Percentiles rank a stretch among this genome's conserved stretches.
These are phyloP conservation scores for Conops quadrifasciatus DNA, from an alignment of 2,888 invertebrate species.

Conservation along the genomic window DNA sequence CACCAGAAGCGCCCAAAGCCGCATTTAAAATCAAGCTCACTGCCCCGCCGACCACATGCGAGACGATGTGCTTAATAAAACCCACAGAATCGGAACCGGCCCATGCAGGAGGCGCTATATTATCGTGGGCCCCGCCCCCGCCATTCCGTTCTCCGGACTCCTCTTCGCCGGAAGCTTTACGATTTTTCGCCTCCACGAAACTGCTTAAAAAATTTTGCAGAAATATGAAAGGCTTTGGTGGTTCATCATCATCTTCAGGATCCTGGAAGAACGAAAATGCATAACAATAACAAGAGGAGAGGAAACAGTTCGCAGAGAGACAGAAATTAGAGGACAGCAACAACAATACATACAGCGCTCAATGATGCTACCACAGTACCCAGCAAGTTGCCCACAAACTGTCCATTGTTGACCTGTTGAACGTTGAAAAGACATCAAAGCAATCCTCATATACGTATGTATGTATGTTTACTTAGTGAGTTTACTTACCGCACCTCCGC, in stretches of 20 bases:
- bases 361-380: constrained; percentile 63
- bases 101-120: constrained; percentile 9
- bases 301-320: constrained; percentile 10
- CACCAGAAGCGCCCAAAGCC: constrained; percentile 60
- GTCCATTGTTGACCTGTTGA: constrained; percentile 61
- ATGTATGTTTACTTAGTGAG: constrained; percentile 43
- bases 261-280: constrained; percentile 51
- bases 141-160: constrained; percentile 49
- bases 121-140: background rate
- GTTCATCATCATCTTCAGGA: constrained; percentile 62
- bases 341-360: constrained; percentile 61
- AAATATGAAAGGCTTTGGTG: constrained; percentile 59
- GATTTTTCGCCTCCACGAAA: constrained; percentile 58
- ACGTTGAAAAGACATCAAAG: constrained; percentile 5
- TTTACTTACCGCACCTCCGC: constrained; percentile 62
- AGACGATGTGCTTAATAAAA: constrained; percentile 61
- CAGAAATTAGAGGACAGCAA: constrained; percentile 12
- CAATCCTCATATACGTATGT: background rate
- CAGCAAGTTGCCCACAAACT: constrained; percentile 63
- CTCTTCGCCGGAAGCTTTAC: constrained; percentile 47
- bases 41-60: constrained; percentile 59
- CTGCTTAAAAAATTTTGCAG: constrained; percentile 56
- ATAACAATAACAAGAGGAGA: constrained; percentile 17
- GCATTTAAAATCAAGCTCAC: constrained; percentile 60
- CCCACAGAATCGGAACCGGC: constrained; percentile 58